A percentile compares a stretch with the other conserved stretches of the same genome.
phyloP scores from a whole-genome alignment of 2,797 vertebrate genomes.

The Intellagama lesueurii region DNA sequence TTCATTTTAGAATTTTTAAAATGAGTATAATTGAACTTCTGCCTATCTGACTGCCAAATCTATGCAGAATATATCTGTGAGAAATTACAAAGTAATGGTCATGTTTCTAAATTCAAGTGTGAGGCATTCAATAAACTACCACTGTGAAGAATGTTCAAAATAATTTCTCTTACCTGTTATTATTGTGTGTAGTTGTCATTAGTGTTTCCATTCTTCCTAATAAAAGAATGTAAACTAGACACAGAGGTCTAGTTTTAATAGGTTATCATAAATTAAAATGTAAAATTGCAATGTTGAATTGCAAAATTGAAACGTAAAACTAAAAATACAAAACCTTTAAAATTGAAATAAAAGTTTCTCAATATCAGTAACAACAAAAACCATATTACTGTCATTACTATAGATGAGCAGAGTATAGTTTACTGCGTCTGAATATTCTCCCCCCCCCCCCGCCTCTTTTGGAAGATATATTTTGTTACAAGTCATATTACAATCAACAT shows the following conservation, averaged over 20 bases:
- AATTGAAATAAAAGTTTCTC: not conserved
- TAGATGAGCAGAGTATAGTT: not conserved
- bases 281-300: too few relatives aligned
- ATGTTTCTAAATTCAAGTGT: constrained; percentile 7
- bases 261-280: not conserved
- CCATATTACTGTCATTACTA: not conserved
- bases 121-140: constrained; percentile 7
- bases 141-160: not conserved
- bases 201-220: not conserved
- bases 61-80: constrained; percentile 6
- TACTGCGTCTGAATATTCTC: too few relatives aligned
- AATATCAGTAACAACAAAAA: not conserved
- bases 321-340: not conserved
- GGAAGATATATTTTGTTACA: too few relatives aligned
- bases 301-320: not conserved
- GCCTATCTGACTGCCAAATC: not conserved
- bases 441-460: too few relatives aligned
- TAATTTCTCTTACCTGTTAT: not conserved
- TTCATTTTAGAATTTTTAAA: constrained; percentile 8
- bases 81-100: constrained; percentile 1
- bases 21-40: constrained; percentile 26
- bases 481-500: too few relatives aligned
- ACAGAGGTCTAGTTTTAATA: not conserved
- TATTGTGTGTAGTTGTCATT: not conserved
- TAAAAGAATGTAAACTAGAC: not conserved